These are phyloP conservation scores for Heteromyza rotundicornis DNA, from an alignment of 2,888 invertebrate species.

Conservation along the genomic window DNA sequence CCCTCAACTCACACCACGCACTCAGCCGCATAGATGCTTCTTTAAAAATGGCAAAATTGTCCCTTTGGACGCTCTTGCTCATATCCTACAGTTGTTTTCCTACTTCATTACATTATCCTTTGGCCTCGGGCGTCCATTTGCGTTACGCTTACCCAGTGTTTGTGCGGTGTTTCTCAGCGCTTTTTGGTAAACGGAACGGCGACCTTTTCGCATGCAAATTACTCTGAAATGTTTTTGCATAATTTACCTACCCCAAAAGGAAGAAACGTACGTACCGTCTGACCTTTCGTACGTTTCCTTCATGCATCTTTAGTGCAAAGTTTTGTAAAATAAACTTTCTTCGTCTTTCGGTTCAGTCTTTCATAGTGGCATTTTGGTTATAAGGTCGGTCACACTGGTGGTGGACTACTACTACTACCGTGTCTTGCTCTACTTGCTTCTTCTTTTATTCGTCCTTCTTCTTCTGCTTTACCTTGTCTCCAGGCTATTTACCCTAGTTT, in stretches of 20 bases:
- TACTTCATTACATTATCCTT: constrained; percentile 2
- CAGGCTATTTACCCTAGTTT: neutral
- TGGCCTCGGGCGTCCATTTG: neutral
- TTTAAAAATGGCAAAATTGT: neutral
- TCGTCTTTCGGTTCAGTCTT: no score
- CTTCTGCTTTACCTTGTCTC: neutral
- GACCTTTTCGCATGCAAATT: constrained; percentile 13
- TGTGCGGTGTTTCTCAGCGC: no score
- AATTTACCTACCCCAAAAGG: no score
- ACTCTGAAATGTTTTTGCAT: constrained; percentile 6
- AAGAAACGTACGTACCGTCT: no score
- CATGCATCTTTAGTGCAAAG: no score
- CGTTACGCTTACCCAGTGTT: neutral
- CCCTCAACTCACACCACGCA: no score
- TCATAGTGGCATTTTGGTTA: neutral
- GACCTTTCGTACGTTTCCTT: no score
- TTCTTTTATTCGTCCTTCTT: neutral
- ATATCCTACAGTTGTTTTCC: neutral
- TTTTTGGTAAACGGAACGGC: no score
- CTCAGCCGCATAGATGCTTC: neutral
- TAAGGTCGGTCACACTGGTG: neutral
- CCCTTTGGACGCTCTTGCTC: neutral
- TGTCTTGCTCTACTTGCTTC: neutral
- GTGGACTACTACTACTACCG: no score
- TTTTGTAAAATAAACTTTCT: no score